These are phyloP conservation scores for Rhynchophorus ferrugineus DNA, from an alignment of 1,140 invertebrate species.

Conservation along the genomic window DNA sequence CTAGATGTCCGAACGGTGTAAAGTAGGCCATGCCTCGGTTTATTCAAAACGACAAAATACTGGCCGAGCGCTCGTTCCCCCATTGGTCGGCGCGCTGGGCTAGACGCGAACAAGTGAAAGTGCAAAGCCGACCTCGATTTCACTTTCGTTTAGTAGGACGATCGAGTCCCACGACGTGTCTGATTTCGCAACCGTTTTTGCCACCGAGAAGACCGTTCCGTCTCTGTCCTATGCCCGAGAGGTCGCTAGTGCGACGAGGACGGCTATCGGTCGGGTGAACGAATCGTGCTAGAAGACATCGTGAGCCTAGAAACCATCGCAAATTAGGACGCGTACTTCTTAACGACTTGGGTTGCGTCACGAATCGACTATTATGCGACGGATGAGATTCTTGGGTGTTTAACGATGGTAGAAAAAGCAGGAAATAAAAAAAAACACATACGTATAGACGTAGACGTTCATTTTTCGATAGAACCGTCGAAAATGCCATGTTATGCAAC, in stretches of 20 bases:
- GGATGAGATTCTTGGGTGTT: not conserved
- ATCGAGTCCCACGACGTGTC: slow-evolving; percentile 40
- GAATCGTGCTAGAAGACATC: too few relatives aligned
- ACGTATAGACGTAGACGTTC: too few relatives aligned
- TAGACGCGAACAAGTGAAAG: slow-evolving; percentile 43
- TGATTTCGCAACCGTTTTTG: slow-evolving; percentile 30
- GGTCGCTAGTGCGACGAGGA: not conserved
- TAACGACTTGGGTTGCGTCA: not conserved
- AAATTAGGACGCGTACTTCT: not conserved
- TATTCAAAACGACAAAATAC: slow-evolving; percentile 39
- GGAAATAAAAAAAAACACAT: not conserved
- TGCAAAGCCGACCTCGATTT: slow-evolving; percentile 43
- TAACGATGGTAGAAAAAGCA: not conserved
- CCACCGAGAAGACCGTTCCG: slow-evolving; percentile 17
- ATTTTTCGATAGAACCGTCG: too few relatives aligned
- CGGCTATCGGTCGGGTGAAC: not conserved
- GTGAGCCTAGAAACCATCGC: not conserved
- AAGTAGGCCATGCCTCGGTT: slow-evolving; percentile 41
- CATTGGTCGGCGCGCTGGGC: slow-evolving; percentile 36
- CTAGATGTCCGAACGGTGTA: slow-evolving; percentile 3
- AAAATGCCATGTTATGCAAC: too few relatives aligned
- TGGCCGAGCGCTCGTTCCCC: slow-evolving; percentile 21
- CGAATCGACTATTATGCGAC: not conserved
- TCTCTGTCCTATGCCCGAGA: slow-evolving; percentile 21
- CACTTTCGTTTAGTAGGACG: slow-evolving; percentile 44